Evolutionary conservation across 1,140 invertebrate genomes (phyloP).

Genomic region (Proctacanthus coquilletti): DNA sequence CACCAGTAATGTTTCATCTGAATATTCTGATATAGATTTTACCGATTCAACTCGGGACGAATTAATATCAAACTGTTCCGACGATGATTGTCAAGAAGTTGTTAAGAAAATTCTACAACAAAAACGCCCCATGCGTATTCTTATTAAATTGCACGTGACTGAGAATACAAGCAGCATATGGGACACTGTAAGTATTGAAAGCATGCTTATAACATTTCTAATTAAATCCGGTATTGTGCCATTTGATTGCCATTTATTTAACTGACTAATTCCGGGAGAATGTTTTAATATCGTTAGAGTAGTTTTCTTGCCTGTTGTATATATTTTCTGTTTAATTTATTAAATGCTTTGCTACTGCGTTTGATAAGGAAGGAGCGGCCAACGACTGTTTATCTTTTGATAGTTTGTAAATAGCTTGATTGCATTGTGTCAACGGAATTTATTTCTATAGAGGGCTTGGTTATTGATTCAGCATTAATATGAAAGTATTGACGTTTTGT

Average conservation of each 20-base stretch:
- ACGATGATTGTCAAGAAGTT: slow-evolving; percentile 28
- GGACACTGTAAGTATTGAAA: slow-evolving; percentile 49
- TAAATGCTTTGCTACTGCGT: too few relatives aligned
- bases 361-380: too few relatives aligned
- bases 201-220: neutral
- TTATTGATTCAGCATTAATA: neutral
- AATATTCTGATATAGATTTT: slow-evolving; percentile 17
- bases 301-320: too few relatives aligned
- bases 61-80: slow-evolving; percentile 21
- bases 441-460: neutral
- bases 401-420: too few relatives aligned
- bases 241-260: neutral
- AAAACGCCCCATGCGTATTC: slow-evolving; percentile 47
- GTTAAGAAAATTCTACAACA: slow-evolving; percentile 43
- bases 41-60: slow-evolving; percentile 12
- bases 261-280: too few relatives aligned
- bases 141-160: slow-evolving; percentile 62
- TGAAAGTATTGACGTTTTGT: too few relatives aligned
- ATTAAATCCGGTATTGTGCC: neutral
- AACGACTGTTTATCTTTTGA: too few relatives aligned
- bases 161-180: slow-evolving; percentile 58
- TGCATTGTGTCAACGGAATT: neutral
- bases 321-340: too few relatives aligned
- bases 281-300: too few relatives aligned
- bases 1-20: slow-evolving; percentile 22